Evolutionary conservation across 2,888 invertebrate genomes (phyloP), one percentile per base, ranked within the genome.

Genomic region (Acheta domesticus): DNA sequence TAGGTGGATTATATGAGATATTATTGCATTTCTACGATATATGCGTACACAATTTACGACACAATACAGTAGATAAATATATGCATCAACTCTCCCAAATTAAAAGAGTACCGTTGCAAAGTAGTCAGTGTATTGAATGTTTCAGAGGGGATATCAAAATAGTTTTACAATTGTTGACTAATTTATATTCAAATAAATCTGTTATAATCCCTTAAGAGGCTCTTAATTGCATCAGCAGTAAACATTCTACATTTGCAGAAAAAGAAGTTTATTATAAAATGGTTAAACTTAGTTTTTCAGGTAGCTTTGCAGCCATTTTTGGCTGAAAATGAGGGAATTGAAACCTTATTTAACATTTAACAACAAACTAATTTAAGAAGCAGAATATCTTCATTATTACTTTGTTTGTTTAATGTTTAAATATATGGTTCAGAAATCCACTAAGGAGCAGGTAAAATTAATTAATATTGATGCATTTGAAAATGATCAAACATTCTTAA

Each of bases 321-420:
- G 99, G 99, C 88, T 99, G 79, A 99, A 99, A 87, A 99, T 99
- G 86, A 90, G 99, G 78, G 99, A 99, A 0, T 89, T 99, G 0
- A 99, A 99, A 99, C 99, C 99, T 8, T 99, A 99, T 12, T 89
- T 99, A 74, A 99, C 99, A 0, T 99, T 99, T 89, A 98, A 98
- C 84, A 99, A 99, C 88, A 99, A 99, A 87, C 90, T 99, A 11
- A 99, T 99, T 85, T 99, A 98, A 48, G 91, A 98, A 82, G 98
- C 99, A 87, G 98, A 99, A 99, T n/a, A n/a, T n/a, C n/a, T n/a
- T n/a, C n/a, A n/a, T 87, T 97, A 97, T 84, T 99, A 99, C 87
- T 99, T 99, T 88, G 99, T 99, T 0, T 99, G 99, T 85, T 89
- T 99, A 77, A 94, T 99, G 93, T 99, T 96, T 89, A 93, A 93